Evolutionary conservation across 2,797 vertebrate species (phyloP).

Genomic region (Falco novaeseelandiae): DNA sequence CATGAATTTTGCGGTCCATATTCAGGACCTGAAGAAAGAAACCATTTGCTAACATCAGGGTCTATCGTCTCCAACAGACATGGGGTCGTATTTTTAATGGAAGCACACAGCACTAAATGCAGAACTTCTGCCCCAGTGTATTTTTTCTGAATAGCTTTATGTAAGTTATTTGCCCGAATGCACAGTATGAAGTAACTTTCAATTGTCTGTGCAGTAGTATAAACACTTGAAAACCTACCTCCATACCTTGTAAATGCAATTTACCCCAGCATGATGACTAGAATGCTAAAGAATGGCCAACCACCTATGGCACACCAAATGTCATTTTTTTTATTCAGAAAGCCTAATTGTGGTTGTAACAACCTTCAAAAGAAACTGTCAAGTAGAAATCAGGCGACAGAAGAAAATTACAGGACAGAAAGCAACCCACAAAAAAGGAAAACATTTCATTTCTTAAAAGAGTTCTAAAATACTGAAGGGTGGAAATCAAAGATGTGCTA

Average conservation of each 20-base stretch:
- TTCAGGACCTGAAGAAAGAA: not conserved
- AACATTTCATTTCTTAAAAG: not conserved
- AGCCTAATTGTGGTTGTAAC: not conserved
- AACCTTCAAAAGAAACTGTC: not conserved
- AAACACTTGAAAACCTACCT: not conserved
- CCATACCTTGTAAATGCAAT: not conserved
- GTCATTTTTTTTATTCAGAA: not conserved
- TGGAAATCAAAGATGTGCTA: slow-evolving; percentile 65
- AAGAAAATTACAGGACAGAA: not conserved
- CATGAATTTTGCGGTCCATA: not conserved
- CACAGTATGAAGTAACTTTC: not conserved
- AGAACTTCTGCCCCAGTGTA: not conserved
- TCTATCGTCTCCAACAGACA: not conserved
- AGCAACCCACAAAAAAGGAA: not conserved
- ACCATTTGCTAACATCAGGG: no score
- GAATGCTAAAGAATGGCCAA: not conserved
- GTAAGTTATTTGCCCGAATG: not conserved
- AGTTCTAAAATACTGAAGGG: not conserved
- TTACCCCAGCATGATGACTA: slow-evolving; percentile 2
- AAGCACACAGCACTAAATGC: not conserved
- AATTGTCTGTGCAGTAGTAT: not conserved
- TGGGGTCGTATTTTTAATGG: not conserved
- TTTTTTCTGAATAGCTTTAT: not conserved
- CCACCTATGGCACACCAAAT: not conserved
- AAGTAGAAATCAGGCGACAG: not conserved